Conservation (phyloP, 2,797 vertebrate species). For the Choloepus didactylus region DNA sequence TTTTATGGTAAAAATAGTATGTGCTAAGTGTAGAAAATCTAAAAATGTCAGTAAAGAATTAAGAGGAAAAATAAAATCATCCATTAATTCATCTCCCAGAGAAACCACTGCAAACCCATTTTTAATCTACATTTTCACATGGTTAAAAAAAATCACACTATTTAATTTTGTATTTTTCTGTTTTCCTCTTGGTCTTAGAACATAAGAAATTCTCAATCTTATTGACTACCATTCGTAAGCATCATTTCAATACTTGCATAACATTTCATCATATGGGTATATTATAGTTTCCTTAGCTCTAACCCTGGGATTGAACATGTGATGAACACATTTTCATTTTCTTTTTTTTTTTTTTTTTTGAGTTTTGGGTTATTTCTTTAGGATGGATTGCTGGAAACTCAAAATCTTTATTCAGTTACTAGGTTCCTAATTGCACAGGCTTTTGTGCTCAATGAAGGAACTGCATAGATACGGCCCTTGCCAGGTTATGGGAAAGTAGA, state of each 20-base stretch:
- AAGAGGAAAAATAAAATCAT: slow-evolving; percentile 23
- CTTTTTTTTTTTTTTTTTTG: not conserved
- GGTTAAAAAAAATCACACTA: not conserved
- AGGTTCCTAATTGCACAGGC: not conserved
- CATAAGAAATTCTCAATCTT: not conserved
- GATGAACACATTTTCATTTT: not conserved
- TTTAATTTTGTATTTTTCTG: slow-evolving; percentile 46
- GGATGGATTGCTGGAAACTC: not conserved
- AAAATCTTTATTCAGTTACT: not conserved
- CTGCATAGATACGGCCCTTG: not conserved
- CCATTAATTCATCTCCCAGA: not conserved
- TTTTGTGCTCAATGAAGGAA: not conserved
- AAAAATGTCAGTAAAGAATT: slow-evolving; percentile 7
- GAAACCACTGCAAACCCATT: not conserved
- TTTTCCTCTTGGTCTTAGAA: slow-evolving; percentile 30
- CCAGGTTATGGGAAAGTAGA: not conserved
- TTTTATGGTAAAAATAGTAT: not conserved
- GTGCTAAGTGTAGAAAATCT: slow-evolving; percentile 50
- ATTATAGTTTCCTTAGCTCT: slow-evolving; percentile 17
- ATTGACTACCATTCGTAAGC: not conserved
- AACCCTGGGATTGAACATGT: not conserved
- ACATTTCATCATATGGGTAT: not conserved
- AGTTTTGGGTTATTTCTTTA: not conserved
- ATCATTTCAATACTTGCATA: slow-evolving; percentile 40
- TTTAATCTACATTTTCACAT: not conserved